Conservation (phyloP, 2,113 vertebrate species). For the Glareola pratincola region DNA sequence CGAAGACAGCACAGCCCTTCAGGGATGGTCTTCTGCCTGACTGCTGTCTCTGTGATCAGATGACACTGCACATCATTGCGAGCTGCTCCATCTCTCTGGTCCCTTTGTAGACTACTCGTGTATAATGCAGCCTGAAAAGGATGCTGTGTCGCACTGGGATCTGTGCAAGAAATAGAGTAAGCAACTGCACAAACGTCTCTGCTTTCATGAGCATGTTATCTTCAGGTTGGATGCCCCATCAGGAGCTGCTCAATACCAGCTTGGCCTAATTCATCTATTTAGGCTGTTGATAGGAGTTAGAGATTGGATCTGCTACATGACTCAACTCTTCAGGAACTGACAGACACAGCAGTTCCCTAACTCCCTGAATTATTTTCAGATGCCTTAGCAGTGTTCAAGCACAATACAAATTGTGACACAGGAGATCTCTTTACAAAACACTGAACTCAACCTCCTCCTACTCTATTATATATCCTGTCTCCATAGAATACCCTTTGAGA, state of each 20-base stretch:
- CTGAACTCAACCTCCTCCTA: not conserved
- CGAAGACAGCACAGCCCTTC: not conserved
- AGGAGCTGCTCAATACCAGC: not conserved
- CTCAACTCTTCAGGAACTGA: not conserved
- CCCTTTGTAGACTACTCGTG: not conserved
- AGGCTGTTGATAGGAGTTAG: not conserved
- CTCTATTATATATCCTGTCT: not conserved
- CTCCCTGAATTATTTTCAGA: not conserved
- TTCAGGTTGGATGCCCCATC: not conserved
- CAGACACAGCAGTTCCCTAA: not conserved
- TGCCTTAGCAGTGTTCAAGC: not conserved
- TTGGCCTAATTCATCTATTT: not conserved
- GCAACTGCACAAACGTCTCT: not conserved
- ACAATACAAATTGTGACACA: constrained; percentile 4
- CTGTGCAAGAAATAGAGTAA: not conserved
- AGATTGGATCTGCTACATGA: not conserved
- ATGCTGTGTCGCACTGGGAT: not conserved
- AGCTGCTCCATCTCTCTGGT: not conserved
- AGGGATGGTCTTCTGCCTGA: not conserved
- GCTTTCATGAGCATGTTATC: not conserved
- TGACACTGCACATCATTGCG: not conserved
- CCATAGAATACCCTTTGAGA: not conserved
- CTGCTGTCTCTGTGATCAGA: not conserved
- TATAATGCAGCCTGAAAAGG: not conserved
- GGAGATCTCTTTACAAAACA: not conserved